Conservation (phyloP, 2,797 vertebrate species). For the Anas bahamensis region DNA sequence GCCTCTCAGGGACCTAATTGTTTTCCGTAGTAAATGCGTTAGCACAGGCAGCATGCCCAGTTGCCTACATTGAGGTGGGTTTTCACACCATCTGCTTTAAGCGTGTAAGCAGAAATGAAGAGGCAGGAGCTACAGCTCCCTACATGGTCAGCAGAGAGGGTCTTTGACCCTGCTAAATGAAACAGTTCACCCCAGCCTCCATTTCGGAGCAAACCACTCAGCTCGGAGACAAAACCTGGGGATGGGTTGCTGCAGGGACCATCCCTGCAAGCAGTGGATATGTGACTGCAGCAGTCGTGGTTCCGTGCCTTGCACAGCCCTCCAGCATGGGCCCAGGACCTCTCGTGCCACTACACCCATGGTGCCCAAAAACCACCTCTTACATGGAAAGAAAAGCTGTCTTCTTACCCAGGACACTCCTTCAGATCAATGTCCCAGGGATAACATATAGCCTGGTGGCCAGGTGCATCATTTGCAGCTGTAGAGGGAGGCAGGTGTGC, state of each 20-base stretch:
- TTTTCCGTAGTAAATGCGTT: not conserved
- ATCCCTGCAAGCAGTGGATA: not conserved
- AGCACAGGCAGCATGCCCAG: not conserved
- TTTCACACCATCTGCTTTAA: not conserved
- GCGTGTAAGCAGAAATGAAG: not conserved
- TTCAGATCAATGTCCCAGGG: not conserved
- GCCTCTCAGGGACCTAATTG: not conserved
- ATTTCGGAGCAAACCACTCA: not conserved
- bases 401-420: not conserved
- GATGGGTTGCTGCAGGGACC: not conserved
- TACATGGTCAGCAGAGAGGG: not conserved
- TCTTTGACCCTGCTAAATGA: not conserved
- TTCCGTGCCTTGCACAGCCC: not conserved
- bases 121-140: not conserved
- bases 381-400: not conserved
- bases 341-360: accelerated
- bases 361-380: not conserved
- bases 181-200: not conserved
- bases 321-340: not conserved
- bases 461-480: not conserved
- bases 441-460: not conserved
- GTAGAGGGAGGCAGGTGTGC: not conserved
- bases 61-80: not conserved
- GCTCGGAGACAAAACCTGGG: not conserved
- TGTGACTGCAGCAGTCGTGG: not conserved